phyloP scores from a whole-genome alignment of 2,797 vertebrate genomes.

The Platyrinchus mystaceus region DNA sequence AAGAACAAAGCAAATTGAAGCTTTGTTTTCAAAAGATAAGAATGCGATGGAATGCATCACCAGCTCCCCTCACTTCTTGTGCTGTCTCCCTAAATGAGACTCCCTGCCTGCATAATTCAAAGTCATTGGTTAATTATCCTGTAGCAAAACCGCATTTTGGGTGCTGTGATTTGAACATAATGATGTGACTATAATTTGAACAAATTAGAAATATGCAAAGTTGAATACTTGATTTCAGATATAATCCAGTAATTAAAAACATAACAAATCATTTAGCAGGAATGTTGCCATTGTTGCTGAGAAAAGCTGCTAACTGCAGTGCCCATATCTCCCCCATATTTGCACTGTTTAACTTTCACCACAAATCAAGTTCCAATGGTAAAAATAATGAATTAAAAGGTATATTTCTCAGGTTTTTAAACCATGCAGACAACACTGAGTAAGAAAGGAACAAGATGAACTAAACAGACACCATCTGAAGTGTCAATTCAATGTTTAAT shows the following conservation, averaged over 20 bases:
- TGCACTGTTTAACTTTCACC: neutral
- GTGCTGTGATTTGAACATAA: slow-evolving; percentile 56
- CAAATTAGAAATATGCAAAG: slow-evolving; percentile 62
- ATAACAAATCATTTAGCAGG: slow-evolving; percentile 44
- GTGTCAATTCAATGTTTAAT: neutral
- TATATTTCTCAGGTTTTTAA: neutral
- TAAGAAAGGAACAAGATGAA: neutral
- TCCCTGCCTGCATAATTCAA: slow-evolving; percentile 65
- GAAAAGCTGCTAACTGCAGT: neutral
- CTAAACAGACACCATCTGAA: neutral
- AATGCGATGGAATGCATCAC: slow-evolving; percentile 52
- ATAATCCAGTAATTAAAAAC: slow-evolving; percentile 59
- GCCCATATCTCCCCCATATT: neutral
- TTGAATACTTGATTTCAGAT: slow-evolving; percentile 46
- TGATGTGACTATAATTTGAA: slow-evolving; percentile 59
- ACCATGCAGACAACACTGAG: neutral
- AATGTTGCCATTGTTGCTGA: neutral
- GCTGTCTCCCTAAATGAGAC: slow-evolving; percentile 64
- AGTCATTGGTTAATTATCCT: slow-evolving; percentile 67
- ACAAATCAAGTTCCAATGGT: neutral
- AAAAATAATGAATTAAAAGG: neutral
- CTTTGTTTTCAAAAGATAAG: slow-evolving; percentile 65
- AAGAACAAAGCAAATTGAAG: slow-evolving; percentile 61
- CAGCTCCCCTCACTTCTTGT: slow-evolving; percentile 40
- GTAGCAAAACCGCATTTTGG: slow-evolving; percentile 52